phyloP scores from a whole-genome alignment of 2,888 invertebrate genomes.

The Athalia cordata region DNA sequence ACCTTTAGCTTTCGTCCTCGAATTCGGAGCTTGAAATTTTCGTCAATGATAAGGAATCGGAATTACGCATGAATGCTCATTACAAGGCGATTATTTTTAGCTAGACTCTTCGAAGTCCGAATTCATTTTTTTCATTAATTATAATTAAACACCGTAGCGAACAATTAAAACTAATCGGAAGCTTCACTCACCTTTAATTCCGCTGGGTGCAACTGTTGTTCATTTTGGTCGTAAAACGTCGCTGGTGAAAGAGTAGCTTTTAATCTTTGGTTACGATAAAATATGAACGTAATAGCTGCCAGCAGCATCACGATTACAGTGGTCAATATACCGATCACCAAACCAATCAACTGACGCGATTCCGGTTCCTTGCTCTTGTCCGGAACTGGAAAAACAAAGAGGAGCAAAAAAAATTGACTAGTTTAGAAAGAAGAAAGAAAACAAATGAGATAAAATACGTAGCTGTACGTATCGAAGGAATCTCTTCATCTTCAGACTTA shows the following conservation, averaged over 20 bases:
- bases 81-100: no score
- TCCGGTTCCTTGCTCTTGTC: conserved; percentile 76
- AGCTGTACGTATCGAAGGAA: neutral
- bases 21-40: no score
- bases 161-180: neutral
- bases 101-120: no score
- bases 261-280: conserved; percentile 79
- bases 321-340: conserved; percentile 82
- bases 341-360: conserved; percentile 79
- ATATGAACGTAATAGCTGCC: conserved; percentile 82
- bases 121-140: conserved; percentile 28
- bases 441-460: conserved; percentile 15
- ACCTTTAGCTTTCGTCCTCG: no score
- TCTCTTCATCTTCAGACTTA: conserved; percentile 58
- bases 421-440: conserved; percentile 13
- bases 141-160: conserved; percentile 15
- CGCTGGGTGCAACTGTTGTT: conserved; percentile 55
- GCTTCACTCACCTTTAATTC: conserved; percentile 65
- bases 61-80: no score
- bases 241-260: conserved; percentile 71
- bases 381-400: conserved; percentile 72
- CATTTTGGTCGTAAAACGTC: conserved; percentile 67
- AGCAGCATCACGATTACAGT: conserved; percentile 83
- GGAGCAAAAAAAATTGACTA: conserved; percentile 15
- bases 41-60: no score